phyloP scores from a whole-genome alignment of 2,113 vertebrate species.

The Lophochroa leadbeateri region DNA sequence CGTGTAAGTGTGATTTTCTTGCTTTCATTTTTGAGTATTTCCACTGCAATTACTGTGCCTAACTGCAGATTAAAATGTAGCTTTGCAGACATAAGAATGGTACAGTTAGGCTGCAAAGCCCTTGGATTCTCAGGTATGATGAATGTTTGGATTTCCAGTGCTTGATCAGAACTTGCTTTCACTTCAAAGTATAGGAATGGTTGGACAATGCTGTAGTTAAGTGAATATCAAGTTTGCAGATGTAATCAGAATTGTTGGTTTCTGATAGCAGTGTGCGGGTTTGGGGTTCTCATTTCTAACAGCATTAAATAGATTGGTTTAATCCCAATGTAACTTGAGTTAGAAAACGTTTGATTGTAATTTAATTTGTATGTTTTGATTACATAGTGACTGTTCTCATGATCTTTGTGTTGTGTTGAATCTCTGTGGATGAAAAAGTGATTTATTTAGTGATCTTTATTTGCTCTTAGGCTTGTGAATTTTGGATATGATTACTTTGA shows the following conservation, averaged over 20 bases:
- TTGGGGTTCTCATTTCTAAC: neutral
- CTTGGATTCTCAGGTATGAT: neutral
- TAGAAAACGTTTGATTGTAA: neutral
- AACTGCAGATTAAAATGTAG: neutral
- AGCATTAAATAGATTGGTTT: neutral
- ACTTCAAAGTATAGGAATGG: neutral
- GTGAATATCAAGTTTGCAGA: neutral
- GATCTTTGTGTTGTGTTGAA: neutral
- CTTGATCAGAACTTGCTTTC: neutral
- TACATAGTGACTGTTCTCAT: neutral
- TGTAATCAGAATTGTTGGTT: neutral
- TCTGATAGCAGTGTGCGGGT: neutral
- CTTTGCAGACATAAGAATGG: neutral
- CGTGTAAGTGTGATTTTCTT: neutral
- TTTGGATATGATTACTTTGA: conserved; percentile 83
- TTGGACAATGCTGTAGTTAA: neutral
- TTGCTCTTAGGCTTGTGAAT: conserved; percentile 82
- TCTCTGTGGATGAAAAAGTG: neutral
- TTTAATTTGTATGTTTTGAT: neutral
- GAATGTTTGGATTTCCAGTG: neutral
- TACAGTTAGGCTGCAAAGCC: neutral
- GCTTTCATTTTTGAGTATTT: neutral
- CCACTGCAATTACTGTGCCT: neutral
- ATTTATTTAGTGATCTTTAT: conserved; percentile 7
- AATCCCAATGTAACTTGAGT: neutral